Evolutionary conservation across 1,140 invertebrate genomes (phyloP).

Genomic region (Frieseomelitta varia): DNA sequence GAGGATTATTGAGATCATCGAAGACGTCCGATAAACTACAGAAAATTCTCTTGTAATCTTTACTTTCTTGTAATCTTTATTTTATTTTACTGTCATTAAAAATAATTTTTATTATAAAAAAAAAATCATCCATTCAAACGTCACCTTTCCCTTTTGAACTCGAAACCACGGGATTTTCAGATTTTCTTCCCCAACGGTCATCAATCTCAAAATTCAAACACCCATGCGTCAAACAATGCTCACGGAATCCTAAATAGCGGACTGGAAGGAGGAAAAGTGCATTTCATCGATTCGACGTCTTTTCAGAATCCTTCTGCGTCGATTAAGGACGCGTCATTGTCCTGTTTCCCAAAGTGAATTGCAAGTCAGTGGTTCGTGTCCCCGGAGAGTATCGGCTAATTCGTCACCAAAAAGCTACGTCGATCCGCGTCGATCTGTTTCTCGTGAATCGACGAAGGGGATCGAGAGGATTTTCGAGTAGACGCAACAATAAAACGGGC

Average conservation of each 20-base stretch:
- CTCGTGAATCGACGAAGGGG: constrained; percentile 14
- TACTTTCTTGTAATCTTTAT: too few relatives aligned
- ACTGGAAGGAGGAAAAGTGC: not conserved
- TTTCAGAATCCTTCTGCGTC: not conserved
- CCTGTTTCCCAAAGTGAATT: constrained; percentile 6
- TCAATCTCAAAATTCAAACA: not conserved
- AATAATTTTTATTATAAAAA: not conserved
- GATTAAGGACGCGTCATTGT: constrained; percentile 12
- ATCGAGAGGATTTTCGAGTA: constrained; percentile 63
- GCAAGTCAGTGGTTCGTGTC: constrained; percentile 26
- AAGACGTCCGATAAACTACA: too few relatives aligned
- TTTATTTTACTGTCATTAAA: not conserved
- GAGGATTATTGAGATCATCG: too few relatives aligned
- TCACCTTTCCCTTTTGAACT: not conserved
- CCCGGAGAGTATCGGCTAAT: constrained; percentile 47
- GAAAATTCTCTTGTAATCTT: too few relatives aligned
- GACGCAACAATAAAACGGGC: constrained; percentile 50
- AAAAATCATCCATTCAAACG: too few relatives aligned
- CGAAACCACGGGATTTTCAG: not conserved
- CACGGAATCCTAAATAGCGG: not conserved
- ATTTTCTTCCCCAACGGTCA: not conserved
- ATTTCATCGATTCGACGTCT: not conserved
- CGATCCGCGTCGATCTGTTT: constrained; percentile 50
- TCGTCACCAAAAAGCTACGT: constrained; percentile 37
- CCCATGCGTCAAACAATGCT: not conserved